These are phyloP conservation scores for Ectobius pallidus DNA, from an alignment of 2,888 invertebrate genomes.

Conservation along the genomic window DNA sequence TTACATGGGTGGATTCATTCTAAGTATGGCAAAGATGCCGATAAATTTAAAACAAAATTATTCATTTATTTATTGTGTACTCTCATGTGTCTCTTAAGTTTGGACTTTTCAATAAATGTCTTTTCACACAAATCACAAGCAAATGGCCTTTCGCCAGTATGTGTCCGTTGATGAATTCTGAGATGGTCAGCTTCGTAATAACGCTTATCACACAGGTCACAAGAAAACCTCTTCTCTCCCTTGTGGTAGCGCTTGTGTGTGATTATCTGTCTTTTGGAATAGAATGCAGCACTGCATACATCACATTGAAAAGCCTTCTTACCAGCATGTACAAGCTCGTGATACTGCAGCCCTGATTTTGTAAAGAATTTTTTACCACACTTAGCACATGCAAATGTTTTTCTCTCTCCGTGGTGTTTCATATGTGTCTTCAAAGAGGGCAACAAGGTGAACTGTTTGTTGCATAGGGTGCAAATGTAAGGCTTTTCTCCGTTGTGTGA, in stretches of 20 bases:
- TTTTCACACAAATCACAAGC: conserved; percentile 22
- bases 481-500: conserved; percentile 28
- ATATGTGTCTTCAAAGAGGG: conserved; percentile 23
- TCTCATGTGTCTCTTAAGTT: conserved; percentile 25
- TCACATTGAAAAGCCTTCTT: conserved; percentile 25
- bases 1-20: too few species aligned
- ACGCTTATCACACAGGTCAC: conserved; percentile 20
- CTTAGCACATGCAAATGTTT: conserved; percentile 2
- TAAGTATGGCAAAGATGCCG: too few species aligned
- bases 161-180: conserved; percentile 21
- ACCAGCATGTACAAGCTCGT: conserved; percentile 20
- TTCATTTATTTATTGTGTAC: too few species aligned
- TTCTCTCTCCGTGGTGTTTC: conserved; percentile 22
- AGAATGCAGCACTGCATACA: conserved; percentile 19
- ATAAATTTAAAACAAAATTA: too few species aligned
- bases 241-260: conserved; percentile 26
- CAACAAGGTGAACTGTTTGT: conserved; percentile 2
- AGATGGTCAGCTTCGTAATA: conserved; percentile 29
- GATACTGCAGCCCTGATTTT: conserved; percentile 28
- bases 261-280: conserved; percentile 27
- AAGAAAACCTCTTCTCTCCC: conserved; percentile 24
- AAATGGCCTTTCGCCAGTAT: conserved; percentile 29
- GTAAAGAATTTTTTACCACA: conserved; percentile 23
- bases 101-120: conserved; percentile 28
- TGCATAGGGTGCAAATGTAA: conserved; percentile 9